phyloP scores from a whole-genome alignment of 2,797 vertebrate species.

The Pygocentrus nattereri region DNA sequence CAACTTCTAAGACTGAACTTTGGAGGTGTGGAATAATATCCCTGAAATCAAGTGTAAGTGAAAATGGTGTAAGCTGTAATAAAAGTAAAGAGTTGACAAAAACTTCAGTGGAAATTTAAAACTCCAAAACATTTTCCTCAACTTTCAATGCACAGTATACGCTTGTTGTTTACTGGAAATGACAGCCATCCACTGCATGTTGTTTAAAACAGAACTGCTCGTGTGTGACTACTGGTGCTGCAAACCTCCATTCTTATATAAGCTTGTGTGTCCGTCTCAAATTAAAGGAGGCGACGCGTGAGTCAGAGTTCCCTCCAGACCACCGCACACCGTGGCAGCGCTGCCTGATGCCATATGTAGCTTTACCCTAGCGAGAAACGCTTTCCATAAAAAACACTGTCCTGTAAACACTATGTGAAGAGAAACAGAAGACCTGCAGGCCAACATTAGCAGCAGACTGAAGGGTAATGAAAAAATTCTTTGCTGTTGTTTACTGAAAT shows the following conservation, averaged over 20 bases:
- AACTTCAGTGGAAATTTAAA: neutral
- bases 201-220: neutral
- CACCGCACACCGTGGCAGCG: neutral
- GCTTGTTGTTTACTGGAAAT: slow-evolving; percentile 3
- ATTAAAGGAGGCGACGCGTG: slow-evolving; percentile 14
- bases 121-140: neutral
- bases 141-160: neutral
- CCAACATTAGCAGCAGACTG: slow-evolving; percentile 16
- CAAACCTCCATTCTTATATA: slow-evolving; percentile 28
- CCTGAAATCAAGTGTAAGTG: too few relatives aligned
- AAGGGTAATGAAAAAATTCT: slow-evolving; percentile 34
- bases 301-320: slow-evolving; percentile 39
- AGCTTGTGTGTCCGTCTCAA: slow-evolving; percentile 21
- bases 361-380: slow-evolving; percentile 19
- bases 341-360: slow-evolving; percentile 26
- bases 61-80: too few relatives aligned
- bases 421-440: slow-evolving; percentile 39
- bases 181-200: neutral
- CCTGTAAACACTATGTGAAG: slow-evolving; percentile 37
- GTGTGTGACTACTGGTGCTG: slow-evolving; percentile 1
- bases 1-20: too few relatives aligned
- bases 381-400: slow-evolving; percentile 33
- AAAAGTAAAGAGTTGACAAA: too few relatives aligned
- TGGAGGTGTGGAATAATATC: too few relatives aligned
- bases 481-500: slow-evolving; percentile 51